Percentiles rank a stretch among this genome's conserved stretches.
These are phyloP conservation scores for Chionodraco myersi DNA, from an alignment of 2,113 vertebrate genomes.

Conservation along the genomic window DNA sequence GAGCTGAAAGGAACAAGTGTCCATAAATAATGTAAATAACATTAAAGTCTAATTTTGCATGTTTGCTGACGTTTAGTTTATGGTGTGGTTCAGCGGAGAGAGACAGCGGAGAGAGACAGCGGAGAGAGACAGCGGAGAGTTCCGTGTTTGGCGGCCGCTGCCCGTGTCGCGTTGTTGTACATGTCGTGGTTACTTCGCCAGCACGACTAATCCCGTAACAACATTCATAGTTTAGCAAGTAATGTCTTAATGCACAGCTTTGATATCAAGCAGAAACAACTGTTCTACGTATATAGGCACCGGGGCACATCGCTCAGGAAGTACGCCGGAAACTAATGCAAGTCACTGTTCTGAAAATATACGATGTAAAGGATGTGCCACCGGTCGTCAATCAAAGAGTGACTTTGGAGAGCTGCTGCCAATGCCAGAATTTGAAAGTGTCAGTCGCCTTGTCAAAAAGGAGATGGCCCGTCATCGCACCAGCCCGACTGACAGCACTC, in stretches of 20 bases:
- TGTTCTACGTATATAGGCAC: neutral
- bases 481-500: constrained; percentile 21
- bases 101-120: too few relatives aligned
- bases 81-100: too few relatives aligned
- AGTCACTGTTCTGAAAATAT: neutral
- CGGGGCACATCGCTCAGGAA: neutral
- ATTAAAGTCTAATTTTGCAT: too few relatives aligned
- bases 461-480: constrained; percentile 26
- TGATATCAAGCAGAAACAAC: neutral
- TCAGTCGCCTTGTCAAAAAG: constrained; percentile 36
- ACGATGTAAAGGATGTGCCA: constrained; percentile 13
- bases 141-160: too few relatives aligned
- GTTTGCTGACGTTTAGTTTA: too few relatives aligned
- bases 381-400: constrained; percentile 37
- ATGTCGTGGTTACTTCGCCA: neutral
- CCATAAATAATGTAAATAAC: too few relatives aligned
- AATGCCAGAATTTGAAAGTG: constrained; percentile 39
- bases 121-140: too few relatives aligned
- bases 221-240: too few relatives aligned
- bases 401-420: constrained; percentile 38
- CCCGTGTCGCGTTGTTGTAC: too few relatives aligned
- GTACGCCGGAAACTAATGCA: too few relatives aligned
- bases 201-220: neutral
- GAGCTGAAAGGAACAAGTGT: too few relatives aligned
- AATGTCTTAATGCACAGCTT: neutral